These are phyloP conservation scores for Volucella zonaria DNA, from an alignment of 2,888 invertebrate species.

Conservation along the genomic window DNA sequence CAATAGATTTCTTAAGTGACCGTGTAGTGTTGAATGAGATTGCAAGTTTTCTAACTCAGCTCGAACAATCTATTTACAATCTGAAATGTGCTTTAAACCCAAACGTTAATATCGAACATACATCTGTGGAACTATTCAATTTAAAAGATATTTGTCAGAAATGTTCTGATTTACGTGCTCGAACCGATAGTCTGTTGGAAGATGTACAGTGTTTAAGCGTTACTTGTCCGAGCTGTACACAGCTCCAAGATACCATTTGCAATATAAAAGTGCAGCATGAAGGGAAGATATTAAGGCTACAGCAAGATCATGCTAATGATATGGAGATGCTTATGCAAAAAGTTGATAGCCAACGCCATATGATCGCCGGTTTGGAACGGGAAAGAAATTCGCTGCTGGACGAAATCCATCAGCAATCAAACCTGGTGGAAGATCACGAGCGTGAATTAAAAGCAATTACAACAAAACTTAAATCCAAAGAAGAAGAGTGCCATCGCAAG, in stretches of 20 bases:
- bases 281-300: constrained; percentile 81
- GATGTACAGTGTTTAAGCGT: constrained; percentile 78
- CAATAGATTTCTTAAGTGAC: constrained; percentile 78
- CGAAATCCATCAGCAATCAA: constrained; percentile 79
- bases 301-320: constrained; percentile 80
- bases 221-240: constrained; percentile 83
- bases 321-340: constrained; percentile 77
- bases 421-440: constrained; percentile 80
- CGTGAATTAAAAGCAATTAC: constrained; percentile 77
- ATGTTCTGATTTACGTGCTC: constrained; percentile 84
- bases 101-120: constrained; percentile 75
- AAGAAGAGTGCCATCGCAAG: constrained; percentile 78
- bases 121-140: constrained; percentile 79
- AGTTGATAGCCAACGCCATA: constrained; percentile 77
- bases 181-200: constrained; percentile 83
- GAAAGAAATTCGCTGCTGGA: constrained; percentile 77
- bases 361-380: constrained; percentile 76
- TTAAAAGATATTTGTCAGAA: constrained; percentile 85
- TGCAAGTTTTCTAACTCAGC: constrained; percentile 77
- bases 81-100: constrained; percentile 77
- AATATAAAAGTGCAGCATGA: constrained; percentile 81
- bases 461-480: constrained; percentile 77
- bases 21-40: constrained; percentile 78
- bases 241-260: constrained; percentile 83
- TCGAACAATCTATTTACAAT: constrained; percentile 78